phyloP scores from a whole-genome alignment of 2,888 invertebrate genomes.

The Patella depressa region DNA sequence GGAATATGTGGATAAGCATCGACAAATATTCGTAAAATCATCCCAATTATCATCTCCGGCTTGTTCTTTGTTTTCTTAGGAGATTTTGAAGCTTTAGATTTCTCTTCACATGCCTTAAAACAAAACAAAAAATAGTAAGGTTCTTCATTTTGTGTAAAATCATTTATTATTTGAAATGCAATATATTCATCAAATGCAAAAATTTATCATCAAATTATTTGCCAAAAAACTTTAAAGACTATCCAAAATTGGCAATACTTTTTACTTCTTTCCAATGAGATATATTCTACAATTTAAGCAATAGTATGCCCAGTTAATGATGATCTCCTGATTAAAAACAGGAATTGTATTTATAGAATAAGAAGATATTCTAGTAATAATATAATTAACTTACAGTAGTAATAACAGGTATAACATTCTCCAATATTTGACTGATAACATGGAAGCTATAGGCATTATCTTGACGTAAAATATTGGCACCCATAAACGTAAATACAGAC shows the following conservation, averaged over 20 bases:
- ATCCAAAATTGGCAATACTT: too few species aligned
- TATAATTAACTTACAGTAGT: constrained; percentile 73
- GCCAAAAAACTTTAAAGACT: too few species aligned
- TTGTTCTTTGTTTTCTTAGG: constrained; percentile 35
- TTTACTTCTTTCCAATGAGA: too few species aligned
- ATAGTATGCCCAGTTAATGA: too few species aligned
- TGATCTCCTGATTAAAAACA: too few species aligned
- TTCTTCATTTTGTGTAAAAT: too few species aligned
- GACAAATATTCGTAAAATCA: constrained; percentile 85
- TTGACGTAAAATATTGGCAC: constrained; percentile 89
- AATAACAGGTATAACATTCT: constrained; percentile 89
- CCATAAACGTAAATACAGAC: constrained; percentile 98
- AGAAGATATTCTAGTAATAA: background rate
- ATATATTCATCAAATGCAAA: too few species aligned
- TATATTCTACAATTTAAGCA: too few species aligned
- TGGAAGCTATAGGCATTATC: constrained; percentile 96
- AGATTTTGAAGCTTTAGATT: constrained; percentile 23
- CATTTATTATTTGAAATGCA: too few species aligned
- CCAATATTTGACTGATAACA: constrained; percentile 89
- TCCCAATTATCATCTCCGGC: constrained; percentile 55
- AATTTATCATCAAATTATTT: too few species aligned
- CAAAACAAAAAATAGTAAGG: background rate
- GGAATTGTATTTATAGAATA: background rate
- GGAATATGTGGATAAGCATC: constrained; percentile 93
- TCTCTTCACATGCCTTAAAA: constrained; percentile 55